These are phyloP conservation scores for Drosophila borborema DNA, from an alignment of 2,888 invertebrate genomes.

Conservation along the genomic window DNA sequence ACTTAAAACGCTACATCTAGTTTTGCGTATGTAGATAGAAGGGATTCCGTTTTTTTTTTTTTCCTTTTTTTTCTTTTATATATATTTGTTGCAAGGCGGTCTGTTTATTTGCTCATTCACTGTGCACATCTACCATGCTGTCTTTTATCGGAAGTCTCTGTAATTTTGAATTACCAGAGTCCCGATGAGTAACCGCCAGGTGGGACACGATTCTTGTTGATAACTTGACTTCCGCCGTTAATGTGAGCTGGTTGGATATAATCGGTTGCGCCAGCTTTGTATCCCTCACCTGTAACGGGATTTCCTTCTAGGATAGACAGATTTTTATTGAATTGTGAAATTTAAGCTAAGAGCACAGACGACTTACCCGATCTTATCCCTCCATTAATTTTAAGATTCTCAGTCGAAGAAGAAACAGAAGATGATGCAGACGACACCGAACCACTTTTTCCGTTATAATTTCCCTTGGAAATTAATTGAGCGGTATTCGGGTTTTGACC, in stretches of 20 bases:
- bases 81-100: conserved; percentile 36
- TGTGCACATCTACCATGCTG: conserved; percentile 32
- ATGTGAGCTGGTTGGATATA: conserved; percentile 75
- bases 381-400: conserved; percentile 83
- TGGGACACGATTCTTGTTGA: conserved; percentile 85
- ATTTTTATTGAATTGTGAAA: no score
- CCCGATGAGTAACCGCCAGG: conserved; percentile 85
- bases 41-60: conserved; percentile 23
- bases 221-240: conserved; percentile 84
- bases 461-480: conserved; percentile 80
- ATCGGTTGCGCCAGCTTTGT: conserved; percentile 84
- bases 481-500: conserved; percentile 83
- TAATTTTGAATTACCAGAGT: conserved; percentile 83
- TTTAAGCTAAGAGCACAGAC: background rate
- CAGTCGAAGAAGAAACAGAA: conserved; percentile 84
- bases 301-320: conserved; percentile 85
- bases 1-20: conserved; percentile 43
- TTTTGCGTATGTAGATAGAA: conserved; percentile 38
- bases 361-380: conserved; percentile 82
- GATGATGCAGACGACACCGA: conserved; percentile 83
- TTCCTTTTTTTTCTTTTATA: background rate
- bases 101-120: conserved; percentile 25
- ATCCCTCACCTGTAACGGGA: conserved; percentile 87
- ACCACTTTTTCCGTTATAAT: conserved; percentile 82
- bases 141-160: conserved; percentile 21